phyloP scores from a whole-genome alignment of 2,888 invertebrate species.

The Cyrtodaria siliqua region DNA sequence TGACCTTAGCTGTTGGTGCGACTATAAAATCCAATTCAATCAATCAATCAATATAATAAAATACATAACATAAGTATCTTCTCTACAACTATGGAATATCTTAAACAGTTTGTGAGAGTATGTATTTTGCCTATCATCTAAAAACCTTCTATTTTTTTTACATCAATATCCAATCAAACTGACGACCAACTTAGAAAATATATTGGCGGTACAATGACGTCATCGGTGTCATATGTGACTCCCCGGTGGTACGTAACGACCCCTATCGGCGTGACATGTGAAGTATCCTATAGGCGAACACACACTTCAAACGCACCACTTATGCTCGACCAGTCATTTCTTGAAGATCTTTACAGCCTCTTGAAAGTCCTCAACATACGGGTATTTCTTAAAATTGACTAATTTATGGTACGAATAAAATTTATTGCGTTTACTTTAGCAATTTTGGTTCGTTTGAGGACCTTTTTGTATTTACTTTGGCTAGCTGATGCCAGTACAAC shows the following conservation, averaged over 20 bases:
- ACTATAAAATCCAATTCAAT: too few relatives aligned
- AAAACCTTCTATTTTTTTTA: too few relatives aligned
- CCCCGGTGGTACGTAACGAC: neutral
- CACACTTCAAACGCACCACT: conserved; percentile 24
- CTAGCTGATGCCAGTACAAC: conserved; percentile 20
- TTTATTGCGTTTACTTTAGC: conserved; percentile 58
- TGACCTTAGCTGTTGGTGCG: too few relatives aligned
- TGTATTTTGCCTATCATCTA: too few relatives aligned
- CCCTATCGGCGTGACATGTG: conserved; percentile 12
- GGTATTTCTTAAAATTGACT: conserved; percentile 46
- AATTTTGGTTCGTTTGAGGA: conserved; percentile 43
- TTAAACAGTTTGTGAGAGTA: too few relatives aligned
- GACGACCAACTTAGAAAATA: too few relatives aligned
- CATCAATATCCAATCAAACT: too few relatives aligned
- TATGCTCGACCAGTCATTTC: conserved; percentile 7
- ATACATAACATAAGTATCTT: too few relatives aligned
- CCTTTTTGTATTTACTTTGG: conserved; percentile 19
- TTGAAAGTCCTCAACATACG: conserved; percentile 25
- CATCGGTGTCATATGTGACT: conserved; percentile 16
- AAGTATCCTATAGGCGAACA: conserved; percentile 7
- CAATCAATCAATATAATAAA: too few relatives aligned
- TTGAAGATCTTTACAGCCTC: conserved; percentile 42
- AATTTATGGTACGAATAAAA: conserved; percentile 69
- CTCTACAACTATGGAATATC: too few relatives aligned
- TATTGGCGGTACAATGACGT: conserved; percentile 13